These are phyloP conservation scores for Loripinus fragilis DNA, from an alignment of 2,888 invertebrate genomes.

Conservation along the genomic window DNA sequence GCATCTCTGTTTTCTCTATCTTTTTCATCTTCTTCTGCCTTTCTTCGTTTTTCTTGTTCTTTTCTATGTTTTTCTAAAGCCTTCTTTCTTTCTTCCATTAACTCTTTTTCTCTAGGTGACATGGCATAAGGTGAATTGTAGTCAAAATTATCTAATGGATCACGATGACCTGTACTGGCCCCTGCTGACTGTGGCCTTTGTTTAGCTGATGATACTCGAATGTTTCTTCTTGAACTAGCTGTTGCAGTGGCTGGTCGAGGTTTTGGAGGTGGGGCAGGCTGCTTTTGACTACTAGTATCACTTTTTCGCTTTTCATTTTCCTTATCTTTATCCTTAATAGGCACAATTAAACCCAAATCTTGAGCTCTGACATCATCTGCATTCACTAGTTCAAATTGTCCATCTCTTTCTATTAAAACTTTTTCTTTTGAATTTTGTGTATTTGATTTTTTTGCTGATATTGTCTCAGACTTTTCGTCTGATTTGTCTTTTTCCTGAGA, in stretches of 20 bases:
- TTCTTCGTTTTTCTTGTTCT: conserved; percentile 66
- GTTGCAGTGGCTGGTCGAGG: conserved; percentile 75
- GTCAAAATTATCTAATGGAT: conserved; percentile 61
- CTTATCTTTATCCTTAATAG: conserved; percentile 52
- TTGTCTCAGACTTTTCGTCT: conserved; percentile 51
- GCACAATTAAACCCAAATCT: conserved; percentile 58
- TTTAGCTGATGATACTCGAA: conserved; percentile 56
- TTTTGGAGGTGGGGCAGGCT: conserved; percentile 69
- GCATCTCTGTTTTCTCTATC: conserved; percentile 69
- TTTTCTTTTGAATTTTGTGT: conserved; percentile 67
- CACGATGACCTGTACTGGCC: conserved; percentile 27
- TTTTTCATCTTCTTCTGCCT: conserved; percentile 71
- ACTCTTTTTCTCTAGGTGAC: conserved; percentile 71
- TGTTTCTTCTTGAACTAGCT: conserved; percentile 49
- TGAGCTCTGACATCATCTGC: conserved; percentile 76
- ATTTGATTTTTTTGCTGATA: conserved; percentile 52
- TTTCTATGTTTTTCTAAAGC: conserved; percentile 66
- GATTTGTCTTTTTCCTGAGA: conserved; percentile 56
- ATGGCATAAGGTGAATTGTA: conserved; percentile 80
- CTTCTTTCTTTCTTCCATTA: conserved; percentile 64
- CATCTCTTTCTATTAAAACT: conserved; percentile 80
- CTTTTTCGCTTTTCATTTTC: conserved; percentile 53
- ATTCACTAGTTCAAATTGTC: conserved; percentile 78
- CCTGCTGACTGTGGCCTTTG: conserved; percentile 74
- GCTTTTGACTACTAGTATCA: conserved; percentile 24